phyloP scores from a whole-genome alignment of 2,797 vertebrate genomes.

The Phrynocephalus forsythii region DNA sequence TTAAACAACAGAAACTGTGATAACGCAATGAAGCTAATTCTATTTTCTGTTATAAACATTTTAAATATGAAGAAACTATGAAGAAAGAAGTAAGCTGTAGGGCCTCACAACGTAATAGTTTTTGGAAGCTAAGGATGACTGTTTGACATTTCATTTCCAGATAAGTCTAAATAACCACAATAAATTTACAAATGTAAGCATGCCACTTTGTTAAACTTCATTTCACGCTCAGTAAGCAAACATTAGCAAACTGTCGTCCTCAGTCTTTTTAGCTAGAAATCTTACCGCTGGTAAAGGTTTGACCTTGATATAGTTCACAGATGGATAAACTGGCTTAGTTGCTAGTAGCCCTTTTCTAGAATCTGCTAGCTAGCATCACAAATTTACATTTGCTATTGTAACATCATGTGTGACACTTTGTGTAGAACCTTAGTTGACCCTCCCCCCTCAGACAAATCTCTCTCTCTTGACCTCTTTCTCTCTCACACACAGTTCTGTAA shows the following conservation, averaged over 20 bases:
- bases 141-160: conserved; percentile 71
- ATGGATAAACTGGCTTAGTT: conserved; percentile 71
- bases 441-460: conserved; percentile 22
- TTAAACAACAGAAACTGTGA: background rate
- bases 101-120: conserved; percentile 48
- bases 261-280: conserved; percentile 79
- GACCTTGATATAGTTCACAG: conserved; percentile 80
- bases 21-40: background rate
- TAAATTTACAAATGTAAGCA: conserved; percentile 80
- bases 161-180: conserved; percentile 78
- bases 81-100: conserved; percentile 39
- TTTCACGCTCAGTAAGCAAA: conserved; percentile 82
- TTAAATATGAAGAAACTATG: background rate
- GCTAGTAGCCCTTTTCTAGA: conserved; percentile 51
- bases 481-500: conserved; percentile 16
- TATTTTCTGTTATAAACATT: background rate
- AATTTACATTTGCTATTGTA: conserved; percentile 49
- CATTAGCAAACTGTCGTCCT: conserved; percentile 77
- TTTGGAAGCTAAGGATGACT: conserved; percentile 52
- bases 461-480: background rate
- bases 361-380: conserved; percentile 63
- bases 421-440: conserved; percentile 38
- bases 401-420: conserved; percentile 46
- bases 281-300: conserved; percentile 70
- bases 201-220: conserved; percentile 79